Percentiles rank a stretch among this genome's conserved stretches.
Evolutionary conservation across 2,888 invertebrate genomes (phyloP).

Genomic region (Deilephila porcellus): DNA sequence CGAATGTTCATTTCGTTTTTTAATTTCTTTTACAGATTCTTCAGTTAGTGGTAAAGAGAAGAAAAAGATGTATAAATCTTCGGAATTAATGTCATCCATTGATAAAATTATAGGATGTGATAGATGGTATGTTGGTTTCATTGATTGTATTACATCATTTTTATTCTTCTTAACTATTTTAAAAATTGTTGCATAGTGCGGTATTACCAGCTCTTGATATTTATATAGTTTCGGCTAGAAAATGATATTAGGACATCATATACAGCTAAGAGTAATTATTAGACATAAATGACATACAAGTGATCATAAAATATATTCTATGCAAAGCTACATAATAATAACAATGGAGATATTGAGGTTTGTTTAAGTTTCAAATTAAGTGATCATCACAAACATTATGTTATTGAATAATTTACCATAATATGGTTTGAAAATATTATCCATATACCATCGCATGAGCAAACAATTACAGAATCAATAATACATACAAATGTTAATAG

Average conservation of each 20-base stretch:
- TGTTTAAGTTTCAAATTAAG: too few relatives aligned
- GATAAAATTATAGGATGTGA: conserved; percentile 48
- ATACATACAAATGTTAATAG: too few relatives aligned
- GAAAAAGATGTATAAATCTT: conserved; percentile 42
- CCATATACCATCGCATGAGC: too few relatives aligned
- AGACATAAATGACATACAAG: neutral
- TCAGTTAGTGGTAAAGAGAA: conserved; percentile 46
- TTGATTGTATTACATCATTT: conserved; percentile 21
- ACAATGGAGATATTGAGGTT: neutral
- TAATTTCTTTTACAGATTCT: conserved; percentile 22
- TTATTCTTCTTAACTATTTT: conserved; percentile 45
- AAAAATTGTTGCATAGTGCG: conserved; percentile 51
- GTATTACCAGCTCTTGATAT: conserved; percentile 61
- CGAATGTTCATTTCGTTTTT: conserved; percentile 1
- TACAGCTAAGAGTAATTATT: conserved; percentile 24
- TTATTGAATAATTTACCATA: too few relatives aligned
- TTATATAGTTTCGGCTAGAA: conserved; percentile 69
- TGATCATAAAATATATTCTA: neutral
- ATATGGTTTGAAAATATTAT: too few relatives aligned
- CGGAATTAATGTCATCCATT: conserved; percentile 37
- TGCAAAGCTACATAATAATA: neutral
- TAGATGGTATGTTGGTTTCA: conserved; percentile 35
- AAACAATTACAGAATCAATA: too few relatives aligned
- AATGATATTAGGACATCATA: conserved; percentile 41
- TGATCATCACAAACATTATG: too few relatives aligned